Conservation (phyloP, 2,113 vertebrate species). For the Clarias gariepinus region DNA sequence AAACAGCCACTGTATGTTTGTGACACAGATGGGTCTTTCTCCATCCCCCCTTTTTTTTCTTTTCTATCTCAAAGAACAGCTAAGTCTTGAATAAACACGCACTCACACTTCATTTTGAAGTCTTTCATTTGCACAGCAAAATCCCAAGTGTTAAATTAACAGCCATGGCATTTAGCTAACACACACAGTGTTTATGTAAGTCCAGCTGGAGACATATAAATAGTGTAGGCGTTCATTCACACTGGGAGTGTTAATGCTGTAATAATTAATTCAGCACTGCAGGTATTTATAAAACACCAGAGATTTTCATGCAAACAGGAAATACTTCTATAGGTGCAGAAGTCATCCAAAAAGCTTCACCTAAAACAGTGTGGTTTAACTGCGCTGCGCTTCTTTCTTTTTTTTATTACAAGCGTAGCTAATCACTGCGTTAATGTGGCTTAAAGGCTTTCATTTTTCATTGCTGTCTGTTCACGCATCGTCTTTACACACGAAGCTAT, state of each 20-base stretch:
- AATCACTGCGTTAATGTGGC: constrained; percentile 52
- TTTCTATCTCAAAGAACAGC: neutral
- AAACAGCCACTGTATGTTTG: neutral
- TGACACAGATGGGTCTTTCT: neutral
- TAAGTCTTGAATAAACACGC: neutral
- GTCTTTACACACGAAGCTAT: constrained; percentile 28
- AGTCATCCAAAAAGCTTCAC: neutral
- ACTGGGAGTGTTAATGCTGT: constrained; percentile 22
- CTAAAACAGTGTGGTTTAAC: neutral
- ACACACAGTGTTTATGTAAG: neutral
- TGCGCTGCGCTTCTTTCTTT: neutral
- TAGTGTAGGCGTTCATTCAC: constrained; percentile 23
- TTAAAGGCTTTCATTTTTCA: constrained; percentile 51
- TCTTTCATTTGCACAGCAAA: neutral
- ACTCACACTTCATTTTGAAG: neutral
- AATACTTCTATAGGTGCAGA: neutral
- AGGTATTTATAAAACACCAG: constrained; percentile 12
- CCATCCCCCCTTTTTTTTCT: too few species aligned
- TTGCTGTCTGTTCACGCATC: constrained; percentile 26
- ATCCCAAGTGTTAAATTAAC: constrained; percentile 15
- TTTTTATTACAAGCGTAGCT: constrained; percentile 17
- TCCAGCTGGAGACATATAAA: constrained; percentile 3
- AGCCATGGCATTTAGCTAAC: neutral
- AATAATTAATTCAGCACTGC: constrained; percentile 25
- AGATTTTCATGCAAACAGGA: constrained; percentile 19